These are phyloP conservation scores for Gephyroberyx darwinii DNA, from an alignment of 2,797 vertebrate species.

Conservation along the genomic window DNA sequence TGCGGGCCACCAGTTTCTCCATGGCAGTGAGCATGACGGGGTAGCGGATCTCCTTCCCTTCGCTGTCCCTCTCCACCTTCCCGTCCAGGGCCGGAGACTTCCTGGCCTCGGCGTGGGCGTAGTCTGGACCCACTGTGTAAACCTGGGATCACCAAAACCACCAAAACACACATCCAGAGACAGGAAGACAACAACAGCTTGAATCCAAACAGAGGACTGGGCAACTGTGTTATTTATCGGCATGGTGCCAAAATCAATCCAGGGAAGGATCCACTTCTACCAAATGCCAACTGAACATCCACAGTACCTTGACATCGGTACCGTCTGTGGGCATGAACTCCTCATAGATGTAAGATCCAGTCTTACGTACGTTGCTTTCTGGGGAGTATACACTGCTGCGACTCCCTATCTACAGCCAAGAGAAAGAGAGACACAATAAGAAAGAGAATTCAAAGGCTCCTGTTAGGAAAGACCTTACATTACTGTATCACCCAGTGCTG, in stretches of 20 bases:
- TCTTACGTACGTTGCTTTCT: constrained; percentile 94
- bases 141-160: constrained; percentile 52
- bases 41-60: constrained; percentile 97
- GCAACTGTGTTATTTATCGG: neutral
- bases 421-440: neutral
- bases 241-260: neutral
- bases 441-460: neutral
- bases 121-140: constrained; percentile 96
- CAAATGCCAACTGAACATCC: neutral
- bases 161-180: neutral
- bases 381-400: constrained; percentile 97
- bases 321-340: constrained; percentile 99
- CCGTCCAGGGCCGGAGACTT: constrained; percentile 96
- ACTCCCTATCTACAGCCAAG: constrained; percentile 89
- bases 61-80: constrained; percentile 95
- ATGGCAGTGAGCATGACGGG: constrained; percentile 97
- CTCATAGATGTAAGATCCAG: constrained; percentile 97
- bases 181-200: neutral
- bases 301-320: constrained; percentile 93
- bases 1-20: constrained; percentile 96
- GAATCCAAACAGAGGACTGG: neutral
- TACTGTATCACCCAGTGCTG: too few species aligned
- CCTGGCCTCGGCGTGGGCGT: constrained; percentile 95
- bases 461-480: neutral
- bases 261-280: neutral